Base-by-base conservation (phyloP, 2,888 invertebrate genomes). In the Cryptosula pallasiana region DNA sequence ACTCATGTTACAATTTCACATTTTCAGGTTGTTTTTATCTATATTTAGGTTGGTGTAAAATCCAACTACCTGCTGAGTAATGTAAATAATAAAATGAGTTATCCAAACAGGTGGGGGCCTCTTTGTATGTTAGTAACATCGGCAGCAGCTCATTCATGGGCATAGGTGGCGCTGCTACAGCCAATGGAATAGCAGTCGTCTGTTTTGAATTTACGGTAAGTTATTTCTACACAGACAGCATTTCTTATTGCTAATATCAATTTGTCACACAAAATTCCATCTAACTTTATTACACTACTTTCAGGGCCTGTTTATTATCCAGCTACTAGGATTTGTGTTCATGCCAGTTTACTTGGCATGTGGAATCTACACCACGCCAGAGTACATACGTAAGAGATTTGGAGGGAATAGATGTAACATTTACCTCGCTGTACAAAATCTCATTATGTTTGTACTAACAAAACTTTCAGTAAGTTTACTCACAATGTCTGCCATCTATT, bases 341-440 rank as follows among this genome's bases (percentile, higher is more conserved):
- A 78, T 83, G 25, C 83, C 83, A 0, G 82, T 83, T 32, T 83
- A 82, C 73, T 81, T 82, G 45, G 79, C 83, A 5, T 80, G 81
- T 72, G 81, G 81, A 75, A 82, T 83, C 76, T 76, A 54, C 70
- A 70, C 70, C 1, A 70, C 55, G 9, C 70, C 70, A 20, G 70
- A 70, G 45, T 70, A 70, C 29, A 54, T 70, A 35, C 36, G 55
- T 2, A 36, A 54, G 25, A 9, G 70, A 36, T 70, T 70, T 54
- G 70, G 70, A n/a, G 70, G 70, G 45, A 23, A 16, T 5, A 36
- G 70, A 23, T 70, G 70, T 45, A 36, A 70, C 23, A 23, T 70
- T 29, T 70, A 70, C 29, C 70, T 70, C 5, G 70, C 70, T 27
- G 45, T 70, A 2, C 70, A 70, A 29, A 54, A 36, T 25, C 45